These are phyloP conservation scores for Sebastiscus tertius DNA, from an alignment of 2,797 vertebrate species.

Conservation along the genomic window DNA sequence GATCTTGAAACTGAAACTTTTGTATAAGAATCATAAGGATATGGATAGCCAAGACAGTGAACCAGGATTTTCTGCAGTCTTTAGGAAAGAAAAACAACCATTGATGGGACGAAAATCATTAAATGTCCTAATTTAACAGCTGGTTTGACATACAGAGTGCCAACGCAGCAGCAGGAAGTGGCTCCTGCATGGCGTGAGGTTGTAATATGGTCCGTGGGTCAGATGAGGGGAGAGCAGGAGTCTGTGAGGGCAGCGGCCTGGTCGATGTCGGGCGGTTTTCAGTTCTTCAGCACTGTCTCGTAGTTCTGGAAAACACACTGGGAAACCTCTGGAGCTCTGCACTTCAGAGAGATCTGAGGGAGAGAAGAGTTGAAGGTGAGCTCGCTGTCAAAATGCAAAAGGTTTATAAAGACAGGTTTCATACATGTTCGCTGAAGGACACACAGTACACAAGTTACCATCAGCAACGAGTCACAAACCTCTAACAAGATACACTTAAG, in stretches of 20 bases:
- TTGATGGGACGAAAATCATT: constrained; percentile 4
- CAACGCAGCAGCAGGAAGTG: constrained; percentile 20
- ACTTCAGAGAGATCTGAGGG: constrained; percentile 91
- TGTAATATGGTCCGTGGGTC: constrained; percentile 8
- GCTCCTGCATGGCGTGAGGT: constrained; percentile 12
- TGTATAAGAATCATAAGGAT: constrained; percentile 3
- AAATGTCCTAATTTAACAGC: constrained; percentile 31
- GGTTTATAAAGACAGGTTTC: not conserved
- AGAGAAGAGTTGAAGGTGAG: constrained; percentile 21
- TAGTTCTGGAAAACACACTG: constrained; percentile 93
- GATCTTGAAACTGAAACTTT: constrained; percentile 23
- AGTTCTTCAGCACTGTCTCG: constrained; percentile 94
- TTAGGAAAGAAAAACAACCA: not conserved
- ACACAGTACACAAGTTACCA: not conserved
- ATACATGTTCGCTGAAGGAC: not conserved
- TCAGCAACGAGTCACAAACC: not conserved
- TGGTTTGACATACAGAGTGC: constrained; percentile 34
- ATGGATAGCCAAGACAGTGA: not conserved
- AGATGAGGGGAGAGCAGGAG: constrained; percentile 5
- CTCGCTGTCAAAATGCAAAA: not conserved
- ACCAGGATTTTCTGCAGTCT: constrained; percentile 18
- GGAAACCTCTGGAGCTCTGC: constrained; percentile 92
- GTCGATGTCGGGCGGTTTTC: constrained; percentile 51
- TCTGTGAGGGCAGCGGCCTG: constrained; percentile 31
- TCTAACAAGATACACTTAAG: not conserved